Conservation (phyloP, 2,797 vertebrate species). For the Knipowitschia caucasica region DNA sequence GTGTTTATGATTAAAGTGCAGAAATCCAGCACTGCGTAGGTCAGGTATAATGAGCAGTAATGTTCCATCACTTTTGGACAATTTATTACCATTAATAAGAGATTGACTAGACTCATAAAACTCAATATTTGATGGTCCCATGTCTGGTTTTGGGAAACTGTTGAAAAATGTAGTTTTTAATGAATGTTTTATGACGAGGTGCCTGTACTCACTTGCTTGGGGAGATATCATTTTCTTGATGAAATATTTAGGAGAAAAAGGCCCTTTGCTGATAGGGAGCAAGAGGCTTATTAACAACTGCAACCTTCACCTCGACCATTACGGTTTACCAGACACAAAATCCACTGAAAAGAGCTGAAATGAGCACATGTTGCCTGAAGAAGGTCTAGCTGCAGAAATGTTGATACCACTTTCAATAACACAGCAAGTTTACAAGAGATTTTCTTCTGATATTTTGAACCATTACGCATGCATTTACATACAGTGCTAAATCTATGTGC, state of each 20-base stretch:
- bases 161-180: conserved; percentile 8
- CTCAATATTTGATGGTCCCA: conserved; percentile 7
- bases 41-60: background rate
- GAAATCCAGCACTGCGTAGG: background rate
- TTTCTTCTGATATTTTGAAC: too few species aligned
- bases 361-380: too few species aligned
- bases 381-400: too few species aligned
- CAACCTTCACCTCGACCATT: background rate
- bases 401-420: too few species aligned
- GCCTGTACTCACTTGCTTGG: conserved; percentile 2
- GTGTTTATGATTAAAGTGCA: background rate
- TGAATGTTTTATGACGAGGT: conserved; percentile 9
- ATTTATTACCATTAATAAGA: background rate
- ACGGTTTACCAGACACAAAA: background rate
- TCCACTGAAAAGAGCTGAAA: too few species aligned
- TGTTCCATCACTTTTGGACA: background rate
- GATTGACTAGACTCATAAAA: background rate
- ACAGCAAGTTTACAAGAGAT: too few species aligned
- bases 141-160: conserved; percentile 1
- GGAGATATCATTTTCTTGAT: conserved; percentile 3
- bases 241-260: conserved; percentile 11
- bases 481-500: too few species aligned
- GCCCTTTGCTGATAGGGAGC: background rate
- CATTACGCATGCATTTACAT: too few species aligned
- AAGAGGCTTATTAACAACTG: conserved; percentile 2